Base-by-base conservation (phyloP, 2,888 invertebrate genomes). In the Anthophora plumipes region DNA sequence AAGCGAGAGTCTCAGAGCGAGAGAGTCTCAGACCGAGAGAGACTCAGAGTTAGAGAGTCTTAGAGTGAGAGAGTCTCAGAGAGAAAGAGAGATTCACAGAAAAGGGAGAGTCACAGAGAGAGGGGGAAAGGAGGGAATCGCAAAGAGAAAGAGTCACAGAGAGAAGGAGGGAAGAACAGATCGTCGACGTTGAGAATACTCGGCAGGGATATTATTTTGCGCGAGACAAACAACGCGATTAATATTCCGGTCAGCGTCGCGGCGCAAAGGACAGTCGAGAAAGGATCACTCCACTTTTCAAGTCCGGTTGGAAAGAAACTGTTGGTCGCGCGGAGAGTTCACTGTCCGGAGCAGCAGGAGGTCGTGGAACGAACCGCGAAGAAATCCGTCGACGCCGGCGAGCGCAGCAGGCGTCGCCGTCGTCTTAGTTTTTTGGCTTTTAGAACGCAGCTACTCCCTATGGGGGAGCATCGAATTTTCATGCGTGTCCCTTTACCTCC, bases 331-430 rank as follows among this genome's bases (percentile, higher is more conserved):
- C 41, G 9, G 78, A 63, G 69, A 63, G 69, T 74, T 76, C 82
- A 77, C 37, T 71, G 82, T 71, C 82, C 71, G 68, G 46, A 77
- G 69, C 88, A 84, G 82, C 82, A 60, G 83, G 84, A 85, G 87
- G 84, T 88, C 84, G 63, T 66, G 64, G 60, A 39, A 46, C 67
- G 37, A 50, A 57, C 43, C n/a, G 50, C 72, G 72, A 74, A 75
- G 79, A 75, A 39, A 76, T 72, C 85, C 55, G 60, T 70, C 57
- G 85, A 59, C 61, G 37, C 50, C 46, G 17, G 39, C 50, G 59
- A 67, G 63, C 73, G 59, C 80, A 69, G 69, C 80, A 60, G 63
- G 69, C 80, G 68, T 78, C 48, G 64, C 46, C 52, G 52, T 48
- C 63, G 48, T n/a, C n/a, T n/a, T 37, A 48, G 59, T 80, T 80